Base-by-base conservation (phyloP, 2,888 invertebrate species). In the Lamellibrachia satsuma region DNA sequence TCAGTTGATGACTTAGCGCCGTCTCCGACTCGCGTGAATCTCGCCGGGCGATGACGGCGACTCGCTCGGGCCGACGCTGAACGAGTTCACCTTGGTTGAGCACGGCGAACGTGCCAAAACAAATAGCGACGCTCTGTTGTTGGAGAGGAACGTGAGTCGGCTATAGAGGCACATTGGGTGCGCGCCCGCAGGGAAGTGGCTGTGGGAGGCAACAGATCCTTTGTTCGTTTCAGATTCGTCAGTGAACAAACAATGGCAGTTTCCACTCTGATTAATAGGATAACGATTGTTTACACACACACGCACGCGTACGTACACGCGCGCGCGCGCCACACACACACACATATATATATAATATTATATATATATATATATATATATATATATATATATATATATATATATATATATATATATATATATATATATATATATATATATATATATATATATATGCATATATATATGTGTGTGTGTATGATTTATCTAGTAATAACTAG, bases 361-460 rank as follows among this genome's bases (percentile, higher is more conserved):
- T n/a, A 27, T 92, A 11, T 75, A 52, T n/a, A 27, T 92, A 15
- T 90, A 22, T 75, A 51, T n/a, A 57, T 92, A 92, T n/a, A n/a
- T n/a, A n/a, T n/a, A n/a, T n/a, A n/a, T n/a, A n/a, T n/a, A n/a
- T n/a, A n/a, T n/a, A n/a, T n/a, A n/a, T n/a, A n/a, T n/a, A n/a
- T n/a, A n/a, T n/a, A n/a, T n/a, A n/a, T n/a, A n/a, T n/a, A n/a
- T n/a, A n/a, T n/a, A n/a, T n/a, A n/a, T n/a, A n/a, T n/a, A n/a
- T n/a, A n/a, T n/a, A n/a, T n/a, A n/a, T n/a, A n/a, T n/a, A n/a
- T n/a, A n/a, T n/a, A n/a, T n/a, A n/a, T n/a, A n/a, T n/a, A n/a
- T 11, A 11, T 91, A 39, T 52, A 51, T 75, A 8, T 57, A 9
- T 75, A 11, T 92, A 52, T 27, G 52, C 52, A 52, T 75, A 52